Evolutionary conservation across 1,140 invertebrate species (phyloP).

Genomic region (Antheraea mylitta): DNA sequence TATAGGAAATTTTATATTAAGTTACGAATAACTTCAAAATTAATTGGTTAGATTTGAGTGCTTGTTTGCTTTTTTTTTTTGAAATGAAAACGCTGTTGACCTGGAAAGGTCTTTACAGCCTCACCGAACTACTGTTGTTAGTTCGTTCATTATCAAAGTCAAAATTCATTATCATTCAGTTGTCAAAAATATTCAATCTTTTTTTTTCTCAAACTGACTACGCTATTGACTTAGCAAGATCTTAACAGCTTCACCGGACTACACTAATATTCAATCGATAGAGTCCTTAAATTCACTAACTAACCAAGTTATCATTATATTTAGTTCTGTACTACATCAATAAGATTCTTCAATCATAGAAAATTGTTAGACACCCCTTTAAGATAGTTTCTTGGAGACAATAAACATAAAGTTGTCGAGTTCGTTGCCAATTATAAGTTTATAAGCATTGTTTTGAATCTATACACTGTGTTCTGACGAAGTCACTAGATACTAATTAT

Average conservation of each 20-base stretch:
- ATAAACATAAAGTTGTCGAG: neutral
- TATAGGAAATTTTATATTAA: neutral
- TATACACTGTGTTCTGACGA: neutral
- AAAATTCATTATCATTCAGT: too few species aligned
- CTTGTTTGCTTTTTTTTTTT: too few species aligned
- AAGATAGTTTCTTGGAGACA: neutral
- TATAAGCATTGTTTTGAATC: neutral
- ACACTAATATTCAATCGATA: neutral
- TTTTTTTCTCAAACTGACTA: too few species aligned
- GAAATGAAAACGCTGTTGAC: too few species aligned
- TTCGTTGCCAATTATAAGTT: neutral
- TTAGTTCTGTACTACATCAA: neutral
- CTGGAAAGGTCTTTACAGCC: too few species aligned
- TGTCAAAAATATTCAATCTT: too few species aligned
- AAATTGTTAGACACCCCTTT: neutral
- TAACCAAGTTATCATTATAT: constrained; percentile 1
- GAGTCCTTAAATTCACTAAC: neutral
- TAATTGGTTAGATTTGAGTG: neutral
- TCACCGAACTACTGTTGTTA: too few species aligned
- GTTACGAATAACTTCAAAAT: neutral
- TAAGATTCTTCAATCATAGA: neutral
- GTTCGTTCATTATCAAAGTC: neutral
- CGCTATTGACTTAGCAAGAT: too few species aligned
- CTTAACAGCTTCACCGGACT: too few species aligned
- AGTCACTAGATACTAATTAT: too few species aligned